A percentile compares a stretch with the other conserved stretches of the same genome.
phyloP scores from a whole-genome alignment of 2,797 vertebrate species.

The Forpus xanthops region DNA sequence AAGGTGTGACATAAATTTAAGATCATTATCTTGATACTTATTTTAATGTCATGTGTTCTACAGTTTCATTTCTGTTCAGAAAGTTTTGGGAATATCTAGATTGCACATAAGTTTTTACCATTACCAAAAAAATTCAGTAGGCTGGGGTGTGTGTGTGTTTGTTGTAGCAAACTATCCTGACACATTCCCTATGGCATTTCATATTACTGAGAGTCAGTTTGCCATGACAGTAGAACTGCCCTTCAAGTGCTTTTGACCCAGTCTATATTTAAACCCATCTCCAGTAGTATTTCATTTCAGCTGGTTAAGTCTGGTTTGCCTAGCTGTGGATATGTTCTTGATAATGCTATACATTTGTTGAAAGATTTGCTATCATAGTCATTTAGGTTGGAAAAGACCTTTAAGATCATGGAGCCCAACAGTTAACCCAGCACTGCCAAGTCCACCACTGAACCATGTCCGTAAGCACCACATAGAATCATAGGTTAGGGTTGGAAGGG shows the following conservation, averaged over 20 bases:
- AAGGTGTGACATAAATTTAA: slow-evolving; percentile 2
- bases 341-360: background rate
- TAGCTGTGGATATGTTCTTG: background rate
- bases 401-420: background rate
- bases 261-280: slow-evolving; percentile 57
- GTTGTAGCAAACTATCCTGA: background rate
- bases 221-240: slow-evolving; percentile 1
- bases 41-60: background rate
- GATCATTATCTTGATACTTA: background rate
- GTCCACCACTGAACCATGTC: background rate
- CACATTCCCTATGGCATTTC: slow-evolving; percentile 16
- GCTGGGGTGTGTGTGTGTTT: background rate
- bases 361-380: background rate
- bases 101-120: background rate
- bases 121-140: background rate
- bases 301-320: slow-evolving; percentile 35
- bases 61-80: background rate
- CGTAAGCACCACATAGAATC: background rate
- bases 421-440: background rate
- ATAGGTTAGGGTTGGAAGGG: too few species aligned
- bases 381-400: background rate
- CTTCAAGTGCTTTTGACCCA: slow-evolving; percentile 16
- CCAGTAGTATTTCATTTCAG: slow-evolving; percentile 47
- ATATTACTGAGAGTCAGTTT: background rate
- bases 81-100: background rate